Percentiles rank a stretch among this genome's conserved stretches.
Evolutionary conservation across 2,888 invertebrate genomes (phyloP).

Genomic region (Lasioglossum zephyrum): DNA sequence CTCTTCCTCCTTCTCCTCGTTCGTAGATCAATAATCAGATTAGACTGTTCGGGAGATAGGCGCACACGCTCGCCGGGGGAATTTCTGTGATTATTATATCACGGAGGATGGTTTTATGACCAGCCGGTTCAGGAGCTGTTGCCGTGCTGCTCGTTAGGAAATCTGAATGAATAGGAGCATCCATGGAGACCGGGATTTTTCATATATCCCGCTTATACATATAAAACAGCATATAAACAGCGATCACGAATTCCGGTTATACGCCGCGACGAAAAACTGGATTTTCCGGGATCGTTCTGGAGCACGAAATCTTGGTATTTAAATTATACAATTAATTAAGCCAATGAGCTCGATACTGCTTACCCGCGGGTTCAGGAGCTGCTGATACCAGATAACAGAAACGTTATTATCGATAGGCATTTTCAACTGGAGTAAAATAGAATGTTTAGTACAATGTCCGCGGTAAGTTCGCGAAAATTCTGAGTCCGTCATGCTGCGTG

Average conservation of each 20-base stretch:
- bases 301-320: not conserved
- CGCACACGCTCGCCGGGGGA: conserved; percentile 17
- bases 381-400: not conserved
- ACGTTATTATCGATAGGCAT: not conserved
- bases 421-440: not conserved
- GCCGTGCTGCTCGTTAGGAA: not conserved
- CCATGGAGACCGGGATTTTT: not conserved
- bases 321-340: not conserved
- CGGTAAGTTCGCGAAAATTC: not conserved
- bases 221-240: not conserved
- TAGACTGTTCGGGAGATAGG: conserved; percentile 49
- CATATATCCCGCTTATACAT: not conserved
- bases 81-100: conserved; percentile 50
- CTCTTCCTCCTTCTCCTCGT: conserved; percentile 17
- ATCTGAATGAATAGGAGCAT: conserved; percentile 6
- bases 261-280: not conserved
- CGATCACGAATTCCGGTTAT: not conserved
- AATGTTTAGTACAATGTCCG: not conserved
- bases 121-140: conserved; percentile 24
- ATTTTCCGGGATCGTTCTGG: not conserved
- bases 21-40: conserved; percentile 56
- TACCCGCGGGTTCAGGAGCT: not conserved
- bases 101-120: conserved; percentile 36
- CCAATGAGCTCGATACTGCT: not conserved
- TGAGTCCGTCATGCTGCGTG: not conserved